phyloP scores from a whole-genome alignment of 2,888 invertebrate species.

The Incurvaria masculella region DNA sequence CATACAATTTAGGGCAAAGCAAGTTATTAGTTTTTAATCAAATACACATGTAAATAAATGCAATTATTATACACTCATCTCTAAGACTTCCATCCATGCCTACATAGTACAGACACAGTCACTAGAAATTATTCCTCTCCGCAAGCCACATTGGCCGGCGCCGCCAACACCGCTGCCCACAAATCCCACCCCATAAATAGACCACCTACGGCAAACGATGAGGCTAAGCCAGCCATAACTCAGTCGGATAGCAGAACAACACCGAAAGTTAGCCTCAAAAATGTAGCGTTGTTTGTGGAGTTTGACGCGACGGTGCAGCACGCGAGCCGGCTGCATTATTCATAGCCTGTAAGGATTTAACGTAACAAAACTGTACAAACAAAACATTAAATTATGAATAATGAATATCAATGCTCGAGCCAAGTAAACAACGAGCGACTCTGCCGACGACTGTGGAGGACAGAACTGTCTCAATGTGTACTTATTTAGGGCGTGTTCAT shows the following conservation, averaged over 20 bases:
- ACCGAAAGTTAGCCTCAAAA: neutral
- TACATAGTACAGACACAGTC: too few relatives aligned
- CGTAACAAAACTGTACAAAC: slow-evolving; percentile 7
- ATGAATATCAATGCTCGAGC: slow-evolving; percentile 13
- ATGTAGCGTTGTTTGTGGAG: neutral
- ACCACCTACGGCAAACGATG: neutral
- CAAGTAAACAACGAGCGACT: slow-evolving; percentile 6
- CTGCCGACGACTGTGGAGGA: neutral
- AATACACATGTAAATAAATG: too few relatives aligned
- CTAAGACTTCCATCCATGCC: too few relatives aligned
- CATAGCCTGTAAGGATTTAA: neutral
- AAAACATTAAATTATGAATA: slow-evolving; percentile 17
- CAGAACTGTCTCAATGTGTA: too few relatives aligned
- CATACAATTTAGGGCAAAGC: too few relatives aligned
- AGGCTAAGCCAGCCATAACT: neutral
- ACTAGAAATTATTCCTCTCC: too few relatives aligned
- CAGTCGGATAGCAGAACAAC: neutral
- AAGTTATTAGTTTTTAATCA: too few relatives aligned
- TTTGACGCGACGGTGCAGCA: neutral
- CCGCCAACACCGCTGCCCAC: neutral
- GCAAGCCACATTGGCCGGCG: too few relatives aligned
- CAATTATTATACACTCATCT: too few relatives aligned
- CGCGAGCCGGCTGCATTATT: neutral
- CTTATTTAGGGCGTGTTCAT: too few relatives aligned
- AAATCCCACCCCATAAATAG: neutral